phyloP scores from a whole-genome alignment of 2,113 vertebrate genomes.

The Tragulus kanchil region DNA sequence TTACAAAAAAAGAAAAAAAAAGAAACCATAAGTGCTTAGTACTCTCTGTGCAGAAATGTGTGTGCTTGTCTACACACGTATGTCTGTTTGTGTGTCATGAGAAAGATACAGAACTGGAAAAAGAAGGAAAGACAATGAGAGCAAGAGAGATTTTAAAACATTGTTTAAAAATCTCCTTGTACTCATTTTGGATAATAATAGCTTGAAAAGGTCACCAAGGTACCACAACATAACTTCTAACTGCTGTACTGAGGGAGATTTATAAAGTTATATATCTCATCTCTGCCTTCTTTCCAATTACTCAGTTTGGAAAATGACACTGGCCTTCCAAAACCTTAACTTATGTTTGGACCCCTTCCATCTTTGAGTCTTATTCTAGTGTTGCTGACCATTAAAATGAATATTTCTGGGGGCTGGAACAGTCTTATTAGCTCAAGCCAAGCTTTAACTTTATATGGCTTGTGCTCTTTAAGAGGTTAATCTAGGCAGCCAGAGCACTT shows the following conservation, averaged over 20 bases:
- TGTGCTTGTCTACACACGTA: not conserved
- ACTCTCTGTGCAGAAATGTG: not conserved
- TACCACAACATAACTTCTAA: slow-evolving; percentile 55
- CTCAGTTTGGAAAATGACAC: slow-evolving; percentile 72
- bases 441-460: slow-evolving; percentile 73
- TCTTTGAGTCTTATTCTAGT: slow-evolving; percentile 56
- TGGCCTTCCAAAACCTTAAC: slow-evolving; percentile 67
- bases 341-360: slow-evolving; percentile 76
- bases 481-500: slow-evolving; percentile 64
- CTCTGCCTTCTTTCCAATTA: slow-evolving; percentile 62
- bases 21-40: too few species aligned
- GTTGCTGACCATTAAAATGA: slow-evolving; percentile 77
- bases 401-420: slow-evolving; percentile 71
- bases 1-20: too few species aligned
- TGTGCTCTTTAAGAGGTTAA: slow-evolving; percentile 77
- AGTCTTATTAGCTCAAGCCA: slow-evolving; percentile 62
- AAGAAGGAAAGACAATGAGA: not conserved
- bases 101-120: not conserved
- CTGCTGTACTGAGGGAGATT: not conserved
- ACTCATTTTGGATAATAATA: slow-evolving; percentile 57
- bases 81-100: not conserved
- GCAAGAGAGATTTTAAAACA: not conserved
- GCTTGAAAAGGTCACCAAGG: slow-evolving; percentile 49
- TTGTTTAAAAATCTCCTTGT: not conserved
- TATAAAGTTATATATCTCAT: slow-evolving; percentile 52